Evolutionary conservation across 2,888 invertebrate genomes (phyloP).

Genomic region (Cheilosia vernalis): DNA sequence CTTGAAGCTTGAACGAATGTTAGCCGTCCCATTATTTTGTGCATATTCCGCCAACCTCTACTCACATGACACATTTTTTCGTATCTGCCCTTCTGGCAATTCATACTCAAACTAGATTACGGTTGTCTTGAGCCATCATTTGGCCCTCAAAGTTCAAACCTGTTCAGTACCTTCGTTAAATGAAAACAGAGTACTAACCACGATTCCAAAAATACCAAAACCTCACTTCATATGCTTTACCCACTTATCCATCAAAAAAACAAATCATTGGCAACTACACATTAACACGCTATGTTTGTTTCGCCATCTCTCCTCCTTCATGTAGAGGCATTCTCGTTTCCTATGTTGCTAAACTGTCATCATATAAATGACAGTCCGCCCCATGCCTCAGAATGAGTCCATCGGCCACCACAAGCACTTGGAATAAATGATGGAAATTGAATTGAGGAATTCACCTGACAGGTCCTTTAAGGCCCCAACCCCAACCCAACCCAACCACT

Average conservation of each 20-base stretch:
- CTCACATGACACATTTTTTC: constrained; percentile 31
- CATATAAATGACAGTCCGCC: constrained; percentile 51
- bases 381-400: neutral
- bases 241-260: neutral
- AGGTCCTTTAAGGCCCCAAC: neutral
- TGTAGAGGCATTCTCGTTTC: constrained; percentile 32
- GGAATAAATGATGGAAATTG: constrained; percentile 71
- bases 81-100: constrained; percentile 32
- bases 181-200: constrained; percentile 10
- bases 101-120: neutral
- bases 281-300: constrained; percentile 56
- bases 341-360: constrained; percentile 58
- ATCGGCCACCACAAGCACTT: constrained; percentile 56
- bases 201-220: constrained; percentile 20
- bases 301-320: constrained; percentile 26
- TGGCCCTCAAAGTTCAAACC: constrained; percentile 13
- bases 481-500: neutral
- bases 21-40: neutral
- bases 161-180: constrained; percentile 16
- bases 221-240: neutral
- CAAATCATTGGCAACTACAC: neutral
- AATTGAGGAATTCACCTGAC: constrained; percentile 63
- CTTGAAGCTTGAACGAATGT: neutral
- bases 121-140: constrained; percentile 34
- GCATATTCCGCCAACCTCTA: neutral